Evolutionary conservation across 1,140 invertebrate genomes (phyloP).

Genomic region (Polyergus mexicanus): DNA sequence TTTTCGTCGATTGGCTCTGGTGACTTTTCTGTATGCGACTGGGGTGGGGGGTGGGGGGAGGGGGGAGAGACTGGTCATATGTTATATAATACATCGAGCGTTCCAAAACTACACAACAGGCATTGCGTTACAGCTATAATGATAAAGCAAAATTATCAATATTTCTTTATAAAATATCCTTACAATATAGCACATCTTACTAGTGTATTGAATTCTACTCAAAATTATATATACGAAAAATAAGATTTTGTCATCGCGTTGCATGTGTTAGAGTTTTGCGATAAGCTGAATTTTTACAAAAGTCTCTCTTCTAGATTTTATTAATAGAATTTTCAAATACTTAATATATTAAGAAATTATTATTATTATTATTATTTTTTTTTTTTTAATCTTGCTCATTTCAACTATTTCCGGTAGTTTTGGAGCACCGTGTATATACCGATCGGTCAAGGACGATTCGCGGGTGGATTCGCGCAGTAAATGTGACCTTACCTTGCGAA

Average conservation of each 20-base stretch:
- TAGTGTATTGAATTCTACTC: neutral
- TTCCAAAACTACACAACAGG: conserved; percentile 16
- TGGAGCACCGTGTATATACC: conserved; percentile 8
- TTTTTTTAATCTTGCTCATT: neutral
- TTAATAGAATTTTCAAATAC: neutral
- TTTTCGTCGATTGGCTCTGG: conserved; percentile 19
- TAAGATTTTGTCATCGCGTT: neutral
- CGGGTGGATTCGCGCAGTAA: conserved; percentile 40
- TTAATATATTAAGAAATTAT: neutral
- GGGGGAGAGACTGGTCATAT: conserved; percentile 28
- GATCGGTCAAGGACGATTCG: conserved; percentile 46
- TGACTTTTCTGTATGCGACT: conserved; percentile 45
- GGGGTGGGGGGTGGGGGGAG: too few species aligned
- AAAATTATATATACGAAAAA: neutral
- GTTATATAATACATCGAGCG: neutral
- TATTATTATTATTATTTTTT: too few species aligned
- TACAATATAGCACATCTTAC: too few species aligned
- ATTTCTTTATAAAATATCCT: neutral
- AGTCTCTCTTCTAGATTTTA: neutral
- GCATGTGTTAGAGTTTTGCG: too few species aligned
- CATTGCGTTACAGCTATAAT: neutral
- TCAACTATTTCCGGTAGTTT: conserved; percentile 22
- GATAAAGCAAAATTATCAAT: neutral
- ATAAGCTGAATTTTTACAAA: neutral
- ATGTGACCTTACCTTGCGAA: conserved; percentile 97